These are phyloP conservation scores for Drosophila niveifrons DNA, from an alignment of 2,888 invertebrate genomes.

Conservation along the genomic window DNA sequence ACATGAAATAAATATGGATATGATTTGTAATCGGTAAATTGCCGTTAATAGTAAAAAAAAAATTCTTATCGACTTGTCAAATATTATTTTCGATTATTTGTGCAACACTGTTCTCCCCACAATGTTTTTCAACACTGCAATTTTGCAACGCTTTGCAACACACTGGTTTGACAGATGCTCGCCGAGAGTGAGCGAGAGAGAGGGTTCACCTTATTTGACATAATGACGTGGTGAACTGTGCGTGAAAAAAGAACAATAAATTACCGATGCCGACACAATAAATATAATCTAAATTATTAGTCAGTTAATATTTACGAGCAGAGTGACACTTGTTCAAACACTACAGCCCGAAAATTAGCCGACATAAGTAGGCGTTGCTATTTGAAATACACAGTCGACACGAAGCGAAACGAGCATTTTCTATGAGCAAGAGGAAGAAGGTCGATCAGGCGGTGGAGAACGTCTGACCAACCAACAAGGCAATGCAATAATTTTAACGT, in stretches of 20 bases:
- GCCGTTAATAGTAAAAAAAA: background rate
- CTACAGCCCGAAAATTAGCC: background rate
- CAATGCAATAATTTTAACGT: conserved; percentile 69
- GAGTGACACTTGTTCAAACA: conserved; percentile 2
- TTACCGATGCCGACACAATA: conserved; percentile 65
- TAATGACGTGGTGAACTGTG: conserved; percentile 78
- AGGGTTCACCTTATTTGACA: conserved; percentile 54
- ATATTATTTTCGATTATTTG: background rate
- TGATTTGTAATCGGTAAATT: background rate
- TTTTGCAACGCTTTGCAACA: conserved; percentile 15
- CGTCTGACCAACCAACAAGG: conserved; percentile 40
- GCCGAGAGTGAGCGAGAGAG: conserved; percentile 23
- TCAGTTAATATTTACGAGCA: conserved; percentile 41
- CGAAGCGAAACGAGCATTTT: conserved; percentile 37
- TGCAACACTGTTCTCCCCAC: conserved; percentile 1
- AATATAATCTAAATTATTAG: conserved; percentile 44
- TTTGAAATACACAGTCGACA: conserved; percentile 34
- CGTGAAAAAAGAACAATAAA: conserved; percentile 75
- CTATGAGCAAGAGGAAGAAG: conserved; percentile 48
- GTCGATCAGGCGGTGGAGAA: conserved; percentile 43
- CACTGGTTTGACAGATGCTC: conserved; percentile 44
- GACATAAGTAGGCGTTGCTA: conserved; percentile 30
- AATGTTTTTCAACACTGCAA: conserved; percentile 16
- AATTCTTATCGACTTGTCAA: conserved; percentile 9
- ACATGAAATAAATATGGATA: conserved; percentile 29